Percentiles rank a stretch among this genome's conserved stretches.
Conservation (phyloP, 2,797 vertebrate species). For the Perdix hodgsoniae region DNA sequence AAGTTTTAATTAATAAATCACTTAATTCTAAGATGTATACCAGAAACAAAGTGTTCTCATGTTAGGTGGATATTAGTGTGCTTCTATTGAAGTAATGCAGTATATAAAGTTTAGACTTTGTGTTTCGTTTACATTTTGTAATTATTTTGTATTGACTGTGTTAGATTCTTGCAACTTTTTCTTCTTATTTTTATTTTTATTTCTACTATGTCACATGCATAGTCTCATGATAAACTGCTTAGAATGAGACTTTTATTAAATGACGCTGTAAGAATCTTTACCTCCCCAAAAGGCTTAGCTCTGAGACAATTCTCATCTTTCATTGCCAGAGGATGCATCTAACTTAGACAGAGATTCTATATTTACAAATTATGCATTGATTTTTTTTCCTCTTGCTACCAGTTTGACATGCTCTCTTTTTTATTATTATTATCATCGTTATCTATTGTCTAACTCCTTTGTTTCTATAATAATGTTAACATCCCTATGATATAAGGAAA, state of each 20-base stretch:
- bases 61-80: neutral
- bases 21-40: neutral
- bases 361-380: neutral
- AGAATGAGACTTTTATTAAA: neutral
- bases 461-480: neutral
- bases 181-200: neutral
- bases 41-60: neutral
- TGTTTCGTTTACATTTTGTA: neutral
- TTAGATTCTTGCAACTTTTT: neutral
- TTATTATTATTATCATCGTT: neutral
- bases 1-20: neutral
- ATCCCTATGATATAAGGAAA: neutral
- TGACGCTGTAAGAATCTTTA: neutral
- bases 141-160: neutral
- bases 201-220: neutral
- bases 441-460: neutral
- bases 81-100: neutral
- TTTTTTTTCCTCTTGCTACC: neutral
- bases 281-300: neutral
- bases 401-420: neutral
- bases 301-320: neutral
- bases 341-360: neutral
- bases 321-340: neutral
- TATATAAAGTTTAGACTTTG: neutral
- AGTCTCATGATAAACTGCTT: neutral